Conservation (phyloP, 2,113 vertebrate genomes). For the Mola mola region DNA sequence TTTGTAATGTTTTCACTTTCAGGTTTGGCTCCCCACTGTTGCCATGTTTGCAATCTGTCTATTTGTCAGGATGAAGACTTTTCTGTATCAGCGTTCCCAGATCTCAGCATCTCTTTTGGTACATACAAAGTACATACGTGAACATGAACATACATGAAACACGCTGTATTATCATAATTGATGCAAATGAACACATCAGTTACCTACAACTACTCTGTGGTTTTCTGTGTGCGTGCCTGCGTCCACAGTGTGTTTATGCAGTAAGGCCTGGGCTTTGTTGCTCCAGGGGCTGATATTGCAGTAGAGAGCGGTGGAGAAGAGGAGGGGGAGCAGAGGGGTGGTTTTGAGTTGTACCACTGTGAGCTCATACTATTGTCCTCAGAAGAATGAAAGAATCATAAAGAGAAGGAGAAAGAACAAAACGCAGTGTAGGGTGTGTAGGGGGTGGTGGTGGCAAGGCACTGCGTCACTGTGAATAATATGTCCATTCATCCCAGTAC, state of each 20-base stretch:
- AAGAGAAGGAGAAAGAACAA: conserved; percentile 53
- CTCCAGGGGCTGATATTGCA: conserved; percentile 74
- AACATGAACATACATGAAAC: too few relatives aligned
- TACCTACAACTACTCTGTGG: too few relatives aligned
- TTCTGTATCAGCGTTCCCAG: too few relatives aligned
- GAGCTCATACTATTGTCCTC: conserved; percentile 77
- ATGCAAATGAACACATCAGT: too few relatives aligned
- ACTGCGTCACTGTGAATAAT: conserved; percentile 73
- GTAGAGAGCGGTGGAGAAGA: conserved; percentile 34
- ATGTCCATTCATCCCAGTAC: conserved; percentile 70
- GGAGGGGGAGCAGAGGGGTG: conserved; percentile 29
- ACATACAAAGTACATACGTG: too few relatives aligned
- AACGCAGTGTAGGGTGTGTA: conserved; percentile 49
- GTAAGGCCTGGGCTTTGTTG: conserved; percentile 63
- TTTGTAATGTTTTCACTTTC: too few relatives aligned
- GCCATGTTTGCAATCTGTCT: too few relatives aligned
- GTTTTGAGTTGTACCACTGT: conserved; percentile 72
- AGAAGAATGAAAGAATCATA: conserved; percentile 64
- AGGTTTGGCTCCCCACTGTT: too few relatives aligned
- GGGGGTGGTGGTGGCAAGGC: conserved; percentile 21
- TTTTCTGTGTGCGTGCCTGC: conserved; percentile 13
- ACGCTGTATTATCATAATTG: too few relatives aligned
- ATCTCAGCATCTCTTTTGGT: too few relatives aligned
- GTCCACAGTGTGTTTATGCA: conserved; percentile 48
- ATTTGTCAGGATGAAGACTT: too few relatives aligned